Base-by-base conservation (phyloP, 2,888 invertebrate genomes). In the Cephus pygmeus region DNA sequence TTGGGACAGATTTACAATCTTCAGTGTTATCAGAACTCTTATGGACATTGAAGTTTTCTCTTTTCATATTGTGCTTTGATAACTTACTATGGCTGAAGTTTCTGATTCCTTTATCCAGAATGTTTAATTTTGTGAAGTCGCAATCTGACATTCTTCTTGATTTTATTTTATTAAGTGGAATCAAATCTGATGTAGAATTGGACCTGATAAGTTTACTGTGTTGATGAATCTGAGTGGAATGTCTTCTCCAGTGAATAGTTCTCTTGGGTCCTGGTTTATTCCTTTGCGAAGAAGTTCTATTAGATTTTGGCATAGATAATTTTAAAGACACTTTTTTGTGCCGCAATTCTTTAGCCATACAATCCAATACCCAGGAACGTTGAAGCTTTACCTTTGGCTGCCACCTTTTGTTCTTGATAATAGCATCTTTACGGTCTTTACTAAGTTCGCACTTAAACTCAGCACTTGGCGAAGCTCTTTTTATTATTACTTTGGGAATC, bases 381-480 rank as follows among this genome's bases (percentile, higher is more conserved):
- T 89, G 86, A 1, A 91, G 79, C 56, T 90, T 89, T 0, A 91
- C 91, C 75, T 88, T 88, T 4, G 91, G 91, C 74, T 91, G 91
- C 89, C 90, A 90, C 68, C 85, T 88, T 1, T 85, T 80, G 30
- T 84, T 85, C 31, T 85, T 86, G 11, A 87, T 85, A n/a, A 88
- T 84, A 0, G 87, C 85, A 3, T 85, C 85, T 23, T 85, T 85
- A 23, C 84, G 86, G 12, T 82, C 81, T 78, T 89, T 90, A 73
- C 91, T 91, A 11, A 91, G 76, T 78, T 91, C 91, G 73, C 91
- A 91, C 56, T 91, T 91, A 68, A 91, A 91, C 77, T 91, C 91
- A 0, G 91, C 87, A 34, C 85, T 90, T 1, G 91, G 87, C 4
- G 91, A 90, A 0, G 89, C 85, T 69, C 91, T 83, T 77, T 91